Conservation (phyloP, 2,113 vertebrate species). For the Eonycteris spelaea region DNA sequence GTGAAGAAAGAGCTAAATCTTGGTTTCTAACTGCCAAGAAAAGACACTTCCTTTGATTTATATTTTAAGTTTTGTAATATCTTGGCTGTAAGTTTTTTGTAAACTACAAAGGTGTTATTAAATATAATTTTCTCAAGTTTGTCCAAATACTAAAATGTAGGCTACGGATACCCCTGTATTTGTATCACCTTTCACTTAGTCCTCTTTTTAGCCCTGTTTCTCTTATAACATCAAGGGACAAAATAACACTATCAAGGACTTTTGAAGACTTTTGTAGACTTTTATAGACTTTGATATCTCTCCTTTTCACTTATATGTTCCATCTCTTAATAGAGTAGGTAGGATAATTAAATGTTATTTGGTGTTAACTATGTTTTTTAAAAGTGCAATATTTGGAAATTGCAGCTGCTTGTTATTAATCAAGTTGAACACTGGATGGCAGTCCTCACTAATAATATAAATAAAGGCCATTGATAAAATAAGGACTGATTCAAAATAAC, state of each 20-base stretch:
- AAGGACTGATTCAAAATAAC: slow-evolving; percentile 27
- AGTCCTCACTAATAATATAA: slow-evolving; percentile 71
- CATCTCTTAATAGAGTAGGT: neutral
- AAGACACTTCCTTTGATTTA: neutral
- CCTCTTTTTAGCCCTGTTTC: neutral
- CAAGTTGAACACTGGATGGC: slow-evolving; percentile 77
- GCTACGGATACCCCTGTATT: neutral
- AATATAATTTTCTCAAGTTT: neutral
- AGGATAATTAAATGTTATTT: neutral
- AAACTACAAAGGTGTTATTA: neutral
- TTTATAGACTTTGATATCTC: neutral
- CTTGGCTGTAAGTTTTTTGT: neutral
- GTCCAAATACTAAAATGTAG: neutral
- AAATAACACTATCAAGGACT: neutral
- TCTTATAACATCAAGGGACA: neutral
- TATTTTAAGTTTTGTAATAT: neutral
- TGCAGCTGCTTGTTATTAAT: neutral
- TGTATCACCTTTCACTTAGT: neutral
- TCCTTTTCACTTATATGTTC: neutral
- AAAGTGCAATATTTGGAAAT: neutral
- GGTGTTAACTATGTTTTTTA: neutral
- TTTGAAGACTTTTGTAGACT: neutral
- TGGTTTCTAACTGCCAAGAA: neutral
- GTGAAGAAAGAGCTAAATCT: neutral
- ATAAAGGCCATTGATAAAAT: neutral